These are phyloP conservation scores for Pteria penguin DNA, from an alignment of 2,888 invertebrate genomes.

Conservation along the genomic window DNA sequence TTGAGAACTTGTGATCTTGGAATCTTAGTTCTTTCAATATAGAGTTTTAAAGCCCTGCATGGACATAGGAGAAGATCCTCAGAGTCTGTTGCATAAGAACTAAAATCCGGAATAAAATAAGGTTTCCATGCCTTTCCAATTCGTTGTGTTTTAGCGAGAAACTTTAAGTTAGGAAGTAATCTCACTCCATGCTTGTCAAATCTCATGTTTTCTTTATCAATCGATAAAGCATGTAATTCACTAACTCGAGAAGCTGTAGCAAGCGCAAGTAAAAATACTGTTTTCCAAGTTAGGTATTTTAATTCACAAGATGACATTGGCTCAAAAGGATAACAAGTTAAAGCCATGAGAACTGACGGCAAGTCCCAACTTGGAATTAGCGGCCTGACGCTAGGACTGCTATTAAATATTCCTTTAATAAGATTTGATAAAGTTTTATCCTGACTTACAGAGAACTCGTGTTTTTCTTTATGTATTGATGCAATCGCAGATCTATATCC, in stretches of 20 bases:
- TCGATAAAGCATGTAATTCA: conserved; percentile 25
- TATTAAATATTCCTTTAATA: conserved; percentile 20
- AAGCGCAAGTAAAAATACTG: conserved; percentile 2
- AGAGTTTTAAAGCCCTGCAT: conserved; percentile 16
- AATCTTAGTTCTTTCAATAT: not conserved
- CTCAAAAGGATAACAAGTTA: conserved; percentile 8
- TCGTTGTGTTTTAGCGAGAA: conserved; percentile 11
- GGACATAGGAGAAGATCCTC: conserved; percentile 20
- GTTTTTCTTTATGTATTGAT: not conserved
- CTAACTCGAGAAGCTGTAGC: conserved; percentile 24
- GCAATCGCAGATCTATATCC: conserved; percentile 27
- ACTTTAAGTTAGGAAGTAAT: conserved; percentile 15
- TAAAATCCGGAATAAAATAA: conserved; percentile 17
- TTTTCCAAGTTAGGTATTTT: conserved; percentile 16
- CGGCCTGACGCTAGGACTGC: conserved; percentile 6
- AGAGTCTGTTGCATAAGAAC: conserved; percentile 15
- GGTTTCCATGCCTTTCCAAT: conserved; percentile 9
- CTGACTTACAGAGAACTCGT: conserved; percentile 1
- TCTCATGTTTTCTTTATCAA: conserved; percentile 7
- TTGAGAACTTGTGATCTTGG: too few relatives aligned
- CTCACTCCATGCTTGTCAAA: conserved; percentile 11
- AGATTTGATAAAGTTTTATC: conserved; percentile 3
- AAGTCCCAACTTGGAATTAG: conserved; percentile 32
- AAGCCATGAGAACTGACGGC: not conserved
- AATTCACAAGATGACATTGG: not conserved